Base-by-base conservation (phyloP, 1,140 invertebrate genomes). In the Anastatus disparis region DNA sequence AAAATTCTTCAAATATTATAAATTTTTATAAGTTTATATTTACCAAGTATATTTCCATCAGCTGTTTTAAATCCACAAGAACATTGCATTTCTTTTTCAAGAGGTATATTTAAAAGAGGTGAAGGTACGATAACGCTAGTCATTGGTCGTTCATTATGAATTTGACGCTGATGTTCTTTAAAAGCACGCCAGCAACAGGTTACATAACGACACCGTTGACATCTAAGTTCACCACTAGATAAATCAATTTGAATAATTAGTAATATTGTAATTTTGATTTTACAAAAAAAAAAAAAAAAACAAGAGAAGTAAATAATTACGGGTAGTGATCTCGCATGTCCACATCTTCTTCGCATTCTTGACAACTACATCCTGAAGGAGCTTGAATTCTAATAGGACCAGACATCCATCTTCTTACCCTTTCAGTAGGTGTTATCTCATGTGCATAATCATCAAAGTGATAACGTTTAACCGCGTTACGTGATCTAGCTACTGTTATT, bases 141-240 rank as follows among this genome's bases (percentile, higher is more conserved):
- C 87, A 85, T 86, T 75, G 76, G 88, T 74, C 82, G 83, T 81
- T 87, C 87, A 76, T 85, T 87, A 76, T 80, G 88, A 79, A 84
- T 89, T 86, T 86, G 92, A 89, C 82, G 87, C 84, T 70, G 87
- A 84, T 95, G 94, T 56, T 90, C 88, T 74, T 90, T 87, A 85
- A 94, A 91, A 0, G 92, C 91, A 65, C 89, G 88, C 81, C 89
- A 89, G 81, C 94, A 95, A 66, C 90, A 91, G 6, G 93, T 93
- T 53, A 90, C 87, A 78, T 91, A 95, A 71, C 90, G 88, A 77
- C 94, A 95, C 70, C 92, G 91, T 46, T 88, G 88, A 81, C 93
- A 95, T 66, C 84, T 88, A 71, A 91, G 87, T 78, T 89, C 88
- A 0, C 92, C 92, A 1, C 92, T 94, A 79, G 72, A 87, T 50